Conservation (phyloP, 2,797 vertebrate species). For the Lagorchestes hirsutus region DNA sequence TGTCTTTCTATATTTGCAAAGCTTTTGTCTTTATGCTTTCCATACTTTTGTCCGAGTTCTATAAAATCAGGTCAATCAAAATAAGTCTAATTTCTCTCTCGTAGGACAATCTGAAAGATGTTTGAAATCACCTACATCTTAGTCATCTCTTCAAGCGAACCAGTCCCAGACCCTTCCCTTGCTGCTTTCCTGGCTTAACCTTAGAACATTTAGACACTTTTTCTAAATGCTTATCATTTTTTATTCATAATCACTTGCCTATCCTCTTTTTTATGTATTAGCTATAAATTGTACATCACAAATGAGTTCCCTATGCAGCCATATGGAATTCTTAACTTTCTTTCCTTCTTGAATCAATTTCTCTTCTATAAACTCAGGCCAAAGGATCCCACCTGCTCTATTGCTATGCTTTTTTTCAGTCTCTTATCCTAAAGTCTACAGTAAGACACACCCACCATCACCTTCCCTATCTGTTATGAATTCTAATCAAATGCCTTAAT, state of each 20-base stretch:
- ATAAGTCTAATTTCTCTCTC: neutral
- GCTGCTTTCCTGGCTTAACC: neutral
- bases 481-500: neutral
- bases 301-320: neutral
- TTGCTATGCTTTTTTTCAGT: neutral
- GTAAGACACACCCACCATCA: neutral
- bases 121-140: no score
- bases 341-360: neutral
- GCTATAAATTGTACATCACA: neutral
- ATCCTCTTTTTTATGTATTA: neutral
- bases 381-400: neutral
- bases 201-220: neutral
- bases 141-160: no score
- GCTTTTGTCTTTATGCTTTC: neutral
- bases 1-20: no score
- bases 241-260: neutral
- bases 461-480: neutral
- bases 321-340: neutral
- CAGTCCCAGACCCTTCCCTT: no score
- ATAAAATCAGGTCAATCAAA: neutral
- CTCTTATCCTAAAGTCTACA: neutral
- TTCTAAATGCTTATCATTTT: neutral
- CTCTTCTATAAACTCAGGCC: neutral
- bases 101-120: neutral
- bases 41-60: neutral